These are phyloP conservation scores for Apolygus lucorum DNA, from an alignment of 1,140 invertebrate species.

Conservation along the genomic window DNA sequence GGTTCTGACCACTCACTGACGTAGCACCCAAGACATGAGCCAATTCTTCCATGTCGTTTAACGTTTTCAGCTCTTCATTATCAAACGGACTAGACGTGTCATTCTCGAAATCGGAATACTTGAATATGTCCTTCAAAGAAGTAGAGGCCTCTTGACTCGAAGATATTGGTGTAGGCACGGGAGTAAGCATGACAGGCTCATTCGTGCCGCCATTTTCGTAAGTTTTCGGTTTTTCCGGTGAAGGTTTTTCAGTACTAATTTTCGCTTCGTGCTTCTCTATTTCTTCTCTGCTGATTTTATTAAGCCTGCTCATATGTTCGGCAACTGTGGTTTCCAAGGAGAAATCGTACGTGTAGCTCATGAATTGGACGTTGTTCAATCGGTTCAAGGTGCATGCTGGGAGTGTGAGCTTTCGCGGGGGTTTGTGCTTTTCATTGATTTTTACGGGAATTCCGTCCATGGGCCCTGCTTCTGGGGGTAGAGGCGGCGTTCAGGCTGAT, in stretches of 20 bases:
- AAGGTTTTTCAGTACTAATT: neutral
- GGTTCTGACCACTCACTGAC: conserved; percentile 25
- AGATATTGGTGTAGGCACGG: neutral
- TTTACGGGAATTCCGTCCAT: conserved; percentile 78
- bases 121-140: conserved; percentile 39
- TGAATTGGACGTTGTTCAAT: conserved; percentile 31
- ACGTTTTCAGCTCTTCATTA: conserved; percentile 80
- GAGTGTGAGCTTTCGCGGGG: conserved; percentile 59
- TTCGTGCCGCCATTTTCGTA: neutral
- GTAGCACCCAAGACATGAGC: conserved; percentile 51
- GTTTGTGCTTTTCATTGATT: conserved; percentile 75
- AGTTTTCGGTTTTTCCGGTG: neutral
- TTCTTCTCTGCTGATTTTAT: conserved; percentile 35
- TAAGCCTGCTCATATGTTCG: conserved; percentile 39
- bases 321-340: conserved; percentile 50
- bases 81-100: conserved; percentile 85
- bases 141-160: neutral
- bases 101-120: conserved; percentile 74
- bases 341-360: conserved; percentile 53
- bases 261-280: neutral
- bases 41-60: conserved; percentile 80
- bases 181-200: neutral
- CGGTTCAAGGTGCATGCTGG: conserved; percentile 44
- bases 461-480: too few relatives aligned
- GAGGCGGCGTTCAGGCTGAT: too few relatives aligned